These are phyloP conservation scores for Melanostoma scalare DNA, from an alignment of 2,888 invertebrate species.

Conservation along the genomic window DNA sequence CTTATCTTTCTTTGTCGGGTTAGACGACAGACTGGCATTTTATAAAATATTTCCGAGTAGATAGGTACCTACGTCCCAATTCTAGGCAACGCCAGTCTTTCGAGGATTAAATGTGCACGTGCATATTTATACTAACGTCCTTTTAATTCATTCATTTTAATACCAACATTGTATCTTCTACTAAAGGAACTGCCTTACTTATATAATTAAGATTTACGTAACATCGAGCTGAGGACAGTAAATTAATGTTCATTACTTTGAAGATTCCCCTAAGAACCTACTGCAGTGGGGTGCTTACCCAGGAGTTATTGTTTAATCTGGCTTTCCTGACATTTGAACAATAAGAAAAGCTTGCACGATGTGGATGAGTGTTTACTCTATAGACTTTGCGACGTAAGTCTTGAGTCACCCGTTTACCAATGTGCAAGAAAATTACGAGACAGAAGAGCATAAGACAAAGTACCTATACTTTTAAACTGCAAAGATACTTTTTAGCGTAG, in stretches of 20 bases:
- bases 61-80: conserved; percentile 24
- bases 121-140: conserved; percentile 11
- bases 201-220: neutral
- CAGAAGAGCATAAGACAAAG: no score
- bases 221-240: conserved; percentile 25
- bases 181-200: no score
- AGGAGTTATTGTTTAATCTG: neutral
- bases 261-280: conserved; percentile 26
- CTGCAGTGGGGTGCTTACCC: neutral
- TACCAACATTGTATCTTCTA: conserved; percentile 13
- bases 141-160: conserved; percentile 63
- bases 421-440: no score
- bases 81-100: conserved; percentile 2
- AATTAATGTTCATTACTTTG: conserved; percentile 63
- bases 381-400: no score
- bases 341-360: no score
- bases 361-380: no score
- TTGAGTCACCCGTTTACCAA: no score
- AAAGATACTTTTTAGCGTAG: no score
- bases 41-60: conserved; percentile 11
- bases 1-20: neutral
- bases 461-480: no score
- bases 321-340: no score
- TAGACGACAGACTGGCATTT: conserved; percentile 8
- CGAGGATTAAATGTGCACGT: conserved; percentile 37